A percentile compares a stretch with the other conserved stretches of the same genome.
phyloP scores from a whole-genome alignment of 2,797 vertebrate genomes.

The Micropoecilia bifurca region DNA sequence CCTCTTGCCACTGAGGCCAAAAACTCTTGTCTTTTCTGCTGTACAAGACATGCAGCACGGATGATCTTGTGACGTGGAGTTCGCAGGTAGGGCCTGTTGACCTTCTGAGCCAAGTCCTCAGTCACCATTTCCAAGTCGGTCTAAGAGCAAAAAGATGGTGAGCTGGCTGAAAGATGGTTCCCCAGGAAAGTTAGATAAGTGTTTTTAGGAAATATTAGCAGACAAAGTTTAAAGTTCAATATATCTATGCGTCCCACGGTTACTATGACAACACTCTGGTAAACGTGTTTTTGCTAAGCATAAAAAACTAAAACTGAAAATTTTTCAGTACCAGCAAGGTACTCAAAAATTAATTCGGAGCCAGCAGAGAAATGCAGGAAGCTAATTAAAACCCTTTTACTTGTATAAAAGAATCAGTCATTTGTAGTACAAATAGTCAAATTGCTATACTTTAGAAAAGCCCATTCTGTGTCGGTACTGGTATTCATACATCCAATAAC shows the following conservation, averaged over 20 bases:
- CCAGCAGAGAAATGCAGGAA: background rate
- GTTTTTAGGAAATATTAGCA: background rate
- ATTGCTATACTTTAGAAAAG: conserved; percentile 6
- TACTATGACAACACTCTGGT: background rate
- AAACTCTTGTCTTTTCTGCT: conserved; percentile 98
- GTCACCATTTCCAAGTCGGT: conserved; percentile 99
- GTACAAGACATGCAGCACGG: conserved; percentile 94
- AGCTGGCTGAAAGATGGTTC: background rate
- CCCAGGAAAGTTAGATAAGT: background rate
- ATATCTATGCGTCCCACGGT: background rate
- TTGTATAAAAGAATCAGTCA: background rate
- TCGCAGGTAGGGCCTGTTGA: conserved; percentile 97
- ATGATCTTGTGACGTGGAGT: conserved; percentile 98
- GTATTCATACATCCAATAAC: conserved; percentile 28
- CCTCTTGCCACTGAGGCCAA: conserved; percentile 95
- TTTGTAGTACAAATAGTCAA: conserved; percentile 18
- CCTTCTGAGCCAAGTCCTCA: conserved; percentile 98
- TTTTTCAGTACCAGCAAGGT: background rate
- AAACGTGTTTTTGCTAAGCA: background rate
- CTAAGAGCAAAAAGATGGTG: conserved; percentile 72
- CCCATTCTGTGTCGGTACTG: conserved; percentile 5
- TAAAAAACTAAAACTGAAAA: background rate
- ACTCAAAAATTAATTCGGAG: background rate
- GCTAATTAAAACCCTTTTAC: background rate
- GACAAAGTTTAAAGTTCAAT: background rate